Evolutionary conservation across 2,888 invertebrate species (phyloP).

Genomic region (Sminthurides aquaticus): DNA sequence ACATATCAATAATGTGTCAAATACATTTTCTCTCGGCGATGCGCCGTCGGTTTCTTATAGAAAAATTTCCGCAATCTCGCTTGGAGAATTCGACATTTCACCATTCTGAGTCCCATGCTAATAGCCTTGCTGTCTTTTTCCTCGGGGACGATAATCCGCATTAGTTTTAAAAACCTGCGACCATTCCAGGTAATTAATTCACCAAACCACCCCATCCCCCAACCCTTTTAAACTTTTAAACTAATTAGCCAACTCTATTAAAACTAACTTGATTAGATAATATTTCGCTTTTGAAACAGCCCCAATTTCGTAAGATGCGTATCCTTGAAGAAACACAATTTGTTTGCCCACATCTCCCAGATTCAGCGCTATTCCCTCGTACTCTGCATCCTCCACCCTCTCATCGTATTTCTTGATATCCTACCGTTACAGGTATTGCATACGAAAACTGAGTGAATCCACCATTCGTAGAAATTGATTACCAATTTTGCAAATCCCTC

Average conservation of each 20-base stretch:
- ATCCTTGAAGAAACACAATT: slow-evolving; percentile 36
- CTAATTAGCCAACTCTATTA: too few species aligned
- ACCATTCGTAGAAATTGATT: too few species aligned
- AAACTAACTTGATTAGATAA: too few species aligned
- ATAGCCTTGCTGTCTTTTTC: slow-evolving; percentile 19
- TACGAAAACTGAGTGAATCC: too few species aligned
- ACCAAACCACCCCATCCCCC: too few species aligned
- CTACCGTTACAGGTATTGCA: too few species aligned
- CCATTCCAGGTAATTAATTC: too few species aligned
- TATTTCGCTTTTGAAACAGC: too few species aligned
- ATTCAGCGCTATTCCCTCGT: slow-evolving; percentile 27
- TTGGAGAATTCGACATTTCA: not conserved
- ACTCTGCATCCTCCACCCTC: not conserved
- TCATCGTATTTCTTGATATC: not conserved
- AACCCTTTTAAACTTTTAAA: too few species aligned
- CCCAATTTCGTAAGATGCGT: slow-evolving; percentile 37
- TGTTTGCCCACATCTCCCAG: slow-evolving; percentile 27
- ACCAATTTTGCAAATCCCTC: too few species aligned
- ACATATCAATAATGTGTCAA: not conserved
- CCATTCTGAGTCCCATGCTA: not conserved
- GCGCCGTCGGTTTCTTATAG: not conserved
- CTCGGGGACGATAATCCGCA: slow-evolving; percentile 23
- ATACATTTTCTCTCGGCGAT: not conserved
- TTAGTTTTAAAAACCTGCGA: slow-evolving; percentile 8
- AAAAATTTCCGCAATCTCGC: not conserved